A percentile compares a stretch with the other conserved stretches of the same genome.
These are phyloP conservation scores for Chaetura pelagica DNA, from an alignment of 2,113 vertebrate species.

Conservation along the genomic window DNA sequence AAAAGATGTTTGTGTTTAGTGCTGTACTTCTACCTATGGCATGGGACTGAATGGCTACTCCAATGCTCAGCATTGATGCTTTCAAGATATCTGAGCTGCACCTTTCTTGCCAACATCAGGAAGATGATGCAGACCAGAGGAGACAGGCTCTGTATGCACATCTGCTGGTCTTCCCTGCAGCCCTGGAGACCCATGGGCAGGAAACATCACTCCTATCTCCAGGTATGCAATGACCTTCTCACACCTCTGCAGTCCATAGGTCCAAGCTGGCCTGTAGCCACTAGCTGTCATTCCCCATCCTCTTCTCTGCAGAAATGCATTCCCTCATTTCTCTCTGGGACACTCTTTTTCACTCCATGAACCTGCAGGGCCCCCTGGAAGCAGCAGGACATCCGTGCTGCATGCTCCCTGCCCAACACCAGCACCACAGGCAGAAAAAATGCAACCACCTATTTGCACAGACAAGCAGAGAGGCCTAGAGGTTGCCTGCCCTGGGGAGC, in stretches of 20 bases:
- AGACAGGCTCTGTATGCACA: background rate
- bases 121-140: background rate
- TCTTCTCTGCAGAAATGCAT: background rate
- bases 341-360: background rate
- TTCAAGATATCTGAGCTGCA: background rate
- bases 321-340: background rate
- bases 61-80: background rate
- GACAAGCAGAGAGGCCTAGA: background rate
- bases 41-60: background rate
- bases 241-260: background rate
- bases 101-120: background rate
- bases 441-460: background rate
- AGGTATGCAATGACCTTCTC: background rate
- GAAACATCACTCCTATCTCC: background rate
- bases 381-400: rapidly evolving
- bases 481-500: background rate
- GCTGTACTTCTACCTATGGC: background rate
- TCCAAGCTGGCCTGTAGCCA: background rate
- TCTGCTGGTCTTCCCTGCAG: background rate
- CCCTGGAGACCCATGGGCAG: background rate
- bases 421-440: background rate
- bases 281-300: background rate
- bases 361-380: background rate
- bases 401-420: background rate
- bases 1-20: background rate